A percentile compares a stretch with the other conserved stretches of the same genome.
phyloP scores from a whole-genome alignment of 2,113 vertebrate genomes.

The Coturnix japonica region DNA sequence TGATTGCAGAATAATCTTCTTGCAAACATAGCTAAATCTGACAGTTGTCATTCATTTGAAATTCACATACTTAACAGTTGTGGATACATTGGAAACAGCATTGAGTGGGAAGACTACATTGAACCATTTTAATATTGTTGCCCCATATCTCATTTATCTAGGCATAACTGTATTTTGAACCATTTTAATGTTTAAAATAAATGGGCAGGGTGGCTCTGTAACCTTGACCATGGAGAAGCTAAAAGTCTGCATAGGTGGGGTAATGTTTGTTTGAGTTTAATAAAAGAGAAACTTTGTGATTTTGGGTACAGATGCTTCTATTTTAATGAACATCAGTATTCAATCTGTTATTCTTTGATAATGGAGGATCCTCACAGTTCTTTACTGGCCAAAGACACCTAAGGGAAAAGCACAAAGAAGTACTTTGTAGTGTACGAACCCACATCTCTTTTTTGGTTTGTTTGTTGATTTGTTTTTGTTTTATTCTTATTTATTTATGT shows the following conservation, averaged over 20 bases:
- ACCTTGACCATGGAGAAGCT: neutral
- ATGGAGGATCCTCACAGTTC: neutral
- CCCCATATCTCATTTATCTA: neutral
- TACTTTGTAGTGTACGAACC: neutral
- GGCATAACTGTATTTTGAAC: neutral
- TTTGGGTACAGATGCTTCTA: neutral
- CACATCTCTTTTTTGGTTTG: neutral
- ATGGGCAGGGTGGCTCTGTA: neutral
- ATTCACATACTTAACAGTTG: neutral
- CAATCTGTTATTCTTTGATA: neutral
- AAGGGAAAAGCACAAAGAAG: neutral
- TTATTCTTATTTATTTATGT: neutral
- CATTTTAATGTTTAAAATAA: neutral
- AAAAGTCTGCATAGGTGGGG: neutral
- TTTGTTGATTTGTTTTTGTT: too few species aligned
- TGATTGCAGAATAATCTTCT: neutral
- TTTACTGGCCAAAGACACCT: neutral
- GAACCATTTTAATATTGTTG: neutral
- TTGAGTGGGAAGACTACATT: neutral
- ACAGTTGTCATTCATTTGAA: neutral
- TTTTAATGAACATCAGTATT: neutral
- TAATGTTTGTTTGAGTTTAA: neutral
- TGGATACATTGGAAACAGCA: neutral
- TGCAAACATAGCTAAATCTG: neutral
- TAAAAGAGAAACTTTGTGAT: neutral